Percentiles rank a stretch among this genome's conserved stretches.
Conservation (phyloP, 1,140 invertebrate species). For the Panagrolaimus sp. region DNA sequence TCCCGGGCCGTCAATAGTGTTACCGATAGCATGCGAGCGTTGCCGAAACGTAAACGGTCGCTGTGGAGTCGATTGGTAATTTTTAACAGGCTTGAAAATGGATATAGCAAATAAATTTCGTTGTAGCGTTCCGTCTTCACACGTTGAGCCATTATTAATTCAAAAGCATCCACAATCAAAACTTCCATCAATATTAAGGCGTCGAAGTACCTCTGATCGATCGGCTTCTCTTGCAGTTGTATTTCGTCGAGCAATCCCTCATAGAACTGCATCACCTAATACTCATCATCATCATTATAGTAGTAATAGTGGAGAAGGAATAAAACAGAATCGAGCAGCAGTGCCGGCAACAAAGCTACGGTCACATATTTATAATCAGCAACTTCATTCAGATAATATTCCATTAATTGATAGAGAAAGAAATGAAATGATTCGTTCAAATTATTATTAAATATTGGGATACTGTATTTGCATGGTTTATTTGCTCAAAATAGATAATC, state of each 20-base stretch:
- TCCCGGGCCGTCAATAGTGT: neutral
- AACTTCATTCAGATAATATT: too few species aligned
- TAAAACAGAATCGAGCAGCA: conserved; percentile 2
- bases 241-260: neutral
- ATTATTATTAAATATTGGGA: too few species aligned
- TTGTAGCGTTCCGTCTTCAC: neutral
- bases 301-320: neutral
- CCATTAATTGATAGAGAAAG: too few species aligned
- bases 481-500: too few species aligned
- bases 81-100: too few species aligned
- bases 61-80: conserved; percentile 1
- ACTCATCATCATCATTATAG: too few species aligned
- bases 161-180: neutral
- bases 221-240: neutral
- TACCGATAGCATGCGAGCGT: neutral
- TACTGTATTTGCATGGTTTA: too few species aligned
- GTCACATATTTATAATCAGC: too few species aligned
- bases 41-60: conserved; percentile 3
- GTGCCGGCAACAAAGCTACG: neutral
- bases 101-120: too few species aligned
- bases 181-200: neutral
- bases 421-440: too few species aligned
- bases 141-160: neutral
- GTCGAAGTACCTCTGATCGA: neutral
- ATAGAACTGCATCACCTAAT: neutral